Percentiles rank a stretch among this genome's conserved stretches.
Conservation (phyloP, 2,888 invertebrate genomes). For the Dusona sp. region DNA sequence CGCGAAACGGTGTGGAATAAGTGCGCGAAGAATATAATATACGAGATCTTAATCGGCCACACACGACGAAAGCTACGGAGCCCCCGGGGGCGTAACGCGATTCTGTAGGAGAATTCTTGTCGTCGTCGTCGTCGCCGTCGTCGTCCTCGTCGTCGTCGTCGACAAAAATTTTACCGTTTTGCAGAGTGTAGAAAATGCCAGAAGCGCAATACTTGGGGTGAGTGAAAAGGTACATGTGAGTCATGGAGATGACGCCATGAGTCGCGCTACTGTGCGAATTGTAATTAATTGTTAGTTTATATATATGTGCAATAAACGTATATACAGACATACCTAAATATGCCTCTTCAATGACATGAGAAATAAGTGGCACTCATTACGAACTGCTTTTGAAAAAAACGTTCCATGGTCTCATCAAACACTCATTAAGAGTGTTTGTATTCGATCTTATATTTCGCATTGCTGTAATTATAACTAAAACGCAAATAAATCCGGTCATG, state of each 20-base stretch:
- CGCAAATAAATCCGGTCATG: neutral
- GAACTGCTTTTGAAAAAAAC: conserved; percentile 38
- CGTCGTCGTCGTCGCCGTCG: conserved; percentile 26
- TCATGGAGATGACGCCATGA: conserved; percentile 51
- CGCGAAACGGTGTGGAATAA: conserved; percentile 18
- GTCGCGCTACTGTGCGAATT: conserved; percentile 61
- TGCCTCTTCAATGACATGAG: conserved; percentile 28
- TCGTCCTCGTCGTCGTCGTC: conserved; percentile 23
- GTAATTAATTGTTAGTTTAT: conserved; percentile 51
- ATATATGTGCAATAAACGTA: neutral
- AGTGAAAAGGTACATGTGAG: conserved; percentile 32
- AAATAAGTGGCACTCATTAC: conserved; percentile 51
- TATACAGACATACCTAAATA: neutral
- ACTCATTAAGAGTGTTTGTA: conserved; percentile 24
- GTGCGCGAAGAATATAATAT: conserved; percentile 44
- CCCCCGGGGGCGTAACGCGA: conserved; percentile 59
- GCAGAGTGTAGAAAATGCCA: conserved; percentile 25
- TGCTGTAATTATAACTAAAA: neutral
- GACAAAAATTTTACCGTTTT: conserved; percentile 62
- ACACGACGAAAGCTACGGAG: conserved; percentile 64
- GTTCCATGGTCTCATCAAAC: conserved; percentile 31
- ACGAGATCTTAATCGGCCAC: conserved; percentile 71
- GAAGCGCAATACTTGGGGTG: conserved; percentile 37
- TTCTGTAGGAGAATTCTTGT: conserved; percentile 52
- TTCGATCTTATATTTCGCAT: neutral